Evolutionary conservation across 2,113 vertebrate species (phyloP).

Genomic region (Calypte anna): DNA sequence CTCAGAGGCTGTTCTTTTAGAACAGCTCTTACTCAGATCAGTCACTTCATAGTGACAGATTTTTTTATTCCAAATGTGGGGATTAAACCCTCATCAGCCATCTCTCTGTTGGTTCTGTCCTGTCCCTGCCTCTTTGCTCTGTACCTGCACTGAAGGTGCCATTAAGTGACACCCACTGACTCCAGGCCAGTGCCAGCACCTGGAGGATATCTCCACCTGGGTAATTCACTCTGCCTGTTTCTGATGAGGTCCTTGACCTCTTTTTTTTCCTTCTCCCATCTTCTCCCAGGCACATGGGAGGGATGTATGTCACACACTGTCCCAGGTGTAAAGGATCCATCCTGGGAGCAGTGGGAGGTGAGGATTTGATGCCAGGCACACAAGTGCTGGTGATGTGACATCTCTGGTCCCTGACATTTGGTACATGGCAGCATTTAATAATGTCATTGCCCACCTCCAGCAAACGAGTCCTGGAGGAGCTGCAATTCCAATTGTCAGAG

Average conservation of each 20-base stretch:
- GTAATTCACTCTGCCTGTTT: neutral
- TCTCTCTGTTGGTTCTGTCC: neutral
- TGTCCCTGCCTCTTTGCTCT: accelerated
- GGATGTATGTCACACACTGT: accelerated
- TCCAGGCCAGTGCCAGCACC: neutral
- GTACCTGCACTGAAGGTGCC: neutral
- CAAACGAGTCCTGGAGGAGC: neutral
- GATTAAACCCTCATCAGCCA: neutral
- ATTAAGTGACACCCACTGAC: neutral
- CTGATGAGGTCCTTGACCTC: neutral
- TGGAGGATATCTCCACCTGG: accelerated
- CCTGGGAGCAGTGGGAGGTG: neutral
- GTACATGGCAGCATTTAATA: neutral
- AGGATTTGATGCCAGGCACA: accelerated
- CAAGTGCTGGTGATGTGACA: no score
- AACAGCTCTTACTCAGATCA: neutral
- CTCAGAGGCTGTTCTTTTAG: neutral
- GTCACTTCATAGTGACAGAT: neutral
- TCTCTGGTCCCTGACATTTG: neutral
- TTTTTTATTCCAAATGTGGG: neutral
- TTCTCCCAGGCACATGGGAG: neutral
- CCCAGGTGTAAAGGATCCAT: accelerated
- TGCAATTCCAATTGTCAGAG: neutral
- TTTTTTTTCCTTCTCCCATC: neutral
- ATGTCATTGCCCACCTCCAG: neutral